Base-by-base conservation (phyloP, 2,888 invertebrate genomes). In the Caenorhabditis afra region DNA sequence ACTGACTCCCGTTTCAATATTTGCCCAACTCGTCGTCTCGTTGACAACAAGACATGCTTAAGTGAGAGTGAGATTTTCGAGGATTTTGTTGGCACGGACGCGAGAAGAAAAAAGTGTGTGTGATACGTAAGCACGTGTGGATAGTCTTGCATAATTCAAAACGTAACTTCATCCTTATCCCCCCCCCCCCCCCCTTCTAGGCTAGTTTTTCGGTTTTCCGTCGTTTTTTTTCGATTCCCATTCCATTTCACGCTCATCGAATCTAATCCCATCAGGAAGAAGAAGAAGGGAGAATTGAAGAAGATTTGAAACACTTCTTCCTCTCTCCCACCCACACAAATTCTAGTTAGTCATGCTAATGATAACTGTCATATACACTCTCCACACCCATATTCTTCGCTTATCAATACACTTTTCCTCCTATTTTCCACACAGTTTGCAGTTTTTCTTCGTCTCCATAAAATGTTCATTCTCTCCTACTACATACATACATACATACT, bases 341-440 rank as follows among this genome's bases (percentile, higher is more conserved):
- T 7, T 55, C 52, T 61, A 62, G 62, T 71, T 64, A 64, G 64
- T 71, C 71, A 71, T 71, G 71, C 71, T 62, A 62, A 71, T 71
- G 71, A 71, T 64, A 71, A 71, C 62, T 64, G 62, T 57, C 71
- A 64, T 29, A 47, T 53, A 35, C 57, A 55, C 44, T 16, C 12
- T 4, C 8, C 23, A 11, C 16, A 55, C 23, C 57, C 64, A 47
- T 16, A 35, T 57, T 35, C 18, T 16, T 50, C 52, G 44, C 68
- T 68, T 68, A 68, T 68, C 68, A 41, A 53, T 29, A 45, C 49
- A 50, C 58, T 35, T 35, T 65, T 57, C 10, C 14, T 50, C 22
- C 29, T 29, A 47, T 53, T 55, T 35, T 47, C 37, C 16, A 1
- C 53, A 20, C 22, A n/a, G 14, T 14, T 66, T 66, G 4, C 11